Conservation (phyloP, 2,888 invertebrate species). For the Tiphia femorata region DNA sequence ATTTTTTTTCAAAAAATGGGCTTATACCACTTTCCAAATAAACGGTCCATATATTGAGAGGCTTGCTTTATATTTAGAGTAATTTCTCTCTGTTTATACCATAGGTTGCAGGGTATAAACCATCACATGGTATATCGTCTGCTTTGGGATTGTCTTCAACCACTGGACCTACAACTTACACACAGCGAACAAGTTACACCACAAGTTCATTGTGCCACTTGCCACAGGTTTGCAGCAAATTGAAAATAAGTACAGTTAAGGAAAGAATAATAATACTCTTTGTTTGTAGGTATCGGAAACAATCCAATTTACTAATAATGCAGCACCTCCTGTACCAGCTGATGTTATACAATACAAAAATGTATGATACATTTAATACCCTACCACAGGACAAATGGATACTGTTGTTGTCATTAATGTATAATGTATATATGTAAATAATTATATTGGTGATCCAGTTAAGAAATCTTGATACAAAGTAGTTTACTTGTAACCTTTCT, state of each 20-base stretch:
- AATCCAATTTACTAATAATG: slow-evolving; percentile 54
- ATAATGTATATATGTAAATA: slow-evolving; percentile 48
- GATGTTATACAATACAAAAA: slow-evolving; percentile 60
- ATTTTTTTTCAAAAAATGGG: too few species aligned
- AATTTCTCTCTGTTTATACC: slow-evolving; percentile 6
- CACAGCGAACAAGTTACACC: slow-evolving; percentile 60
- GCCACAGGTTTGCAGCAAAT: slow-evolving; percentile 59
- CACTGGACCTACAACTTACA: slow-evolving; percentile 53
- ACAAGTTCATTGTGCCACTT: slow-evolving; percentile 60
- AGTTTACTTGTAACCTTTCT: too few species aligned
- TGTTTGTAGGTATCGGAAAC: slow-evolving; percentile 51
- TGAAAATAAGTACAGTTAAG: background rate
- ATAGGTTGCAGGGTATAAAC: slow-evolving; percentile 64
- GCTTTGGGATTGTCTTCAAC: slow-evolving; percentile 57
- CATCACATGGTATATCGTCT: slow-evolving; percentile 57
- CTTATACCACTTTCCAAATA: too few species aligned
- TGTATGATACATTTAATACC: slow-evolving; percentile 42
- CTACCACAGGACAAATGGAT: slow-evolving; percentile 16
- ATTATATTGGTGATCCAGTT: slow-evolving; percentile 32
- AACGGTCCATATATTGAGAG: too few species aligned
- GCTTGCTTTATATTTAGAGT: too few species aligned
- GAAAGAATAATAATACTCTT: too few species aligned
- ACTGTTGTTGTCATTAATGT: slow-evolving; percentile 10
- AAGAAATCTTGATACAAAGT: slow-evolving; percentile 25
- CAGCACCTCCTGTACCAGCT: slow-evolving; percentile 42